Evolutionary conservation across 2,888 invertebrate genomes (phyloP).

Genomic region (Eilema sororculum): DNA sequence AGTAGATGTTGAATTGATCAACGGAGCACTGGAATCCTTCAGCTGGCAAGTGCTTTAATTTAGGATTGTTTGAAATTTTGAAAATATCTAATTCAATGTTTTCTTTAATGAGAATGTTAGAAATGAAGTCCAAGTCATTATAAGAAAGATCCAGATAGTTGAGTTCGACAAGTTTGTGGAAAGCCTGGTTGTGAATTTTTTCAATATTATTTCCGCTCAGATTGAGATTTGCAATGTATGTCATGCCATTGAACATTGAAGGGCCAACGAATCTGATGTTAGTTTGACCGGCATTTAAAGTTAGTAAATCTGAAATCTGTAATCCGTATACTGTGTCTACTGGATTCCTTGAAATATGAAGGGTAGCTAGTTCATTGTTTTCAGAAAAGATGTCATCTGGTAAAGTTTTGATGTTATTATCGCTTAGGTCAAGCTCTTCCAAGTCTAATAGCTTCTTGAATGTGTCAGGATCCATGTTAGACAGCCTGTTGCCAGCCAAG

Average conservation of each 20-base stretch:
- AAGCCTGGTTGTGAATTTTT: constrained; percentile 90
- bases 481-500: constrained; percentile 89
- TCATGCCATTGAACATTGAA: constrained; percentile 89
- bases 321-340: constrained; percentile 88
- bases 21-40: constrained; percentile 89
- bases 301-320: constrained; percentile 88
- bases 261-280: constrained; percentile 89
- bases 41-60: constrained; percentile 89
- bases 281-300: constrained; percentile 90
- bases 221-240: constrained; percentile 88
- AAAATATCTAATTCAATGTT: constrained; percentile 91
- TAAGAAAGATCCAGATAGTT: constrained; percentile 91
- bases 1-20: constrained; percentile 88
- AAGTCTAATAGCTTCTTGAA: constrained; percentile 89
- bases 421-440: constrained; percentile 91
- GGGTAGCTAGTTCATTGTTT: constrained; percentile 89
- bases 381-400: constrained; percentile 89
- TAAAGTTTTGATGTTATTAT: constrained; percentile 89
- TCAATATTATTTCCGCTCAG: constrained; percentile 90
- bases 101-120: constrained; percentile 89
- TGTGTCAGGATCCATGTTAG: constrained; percentile 86
- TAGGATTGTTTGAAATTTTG: constrained; percentile 90
- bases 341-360: constrained; percentile 90
- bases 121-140: constrained; percentile 90
- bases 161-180: constrained; percentile 89